Percentiles rank a stretch among this genome's conserved stretches.
These are phyloP conservation scores for Pterophyllum scalare DNA, from an alignment of 2,113 vertebrate species.

Conservation along the genomic window DNA sequence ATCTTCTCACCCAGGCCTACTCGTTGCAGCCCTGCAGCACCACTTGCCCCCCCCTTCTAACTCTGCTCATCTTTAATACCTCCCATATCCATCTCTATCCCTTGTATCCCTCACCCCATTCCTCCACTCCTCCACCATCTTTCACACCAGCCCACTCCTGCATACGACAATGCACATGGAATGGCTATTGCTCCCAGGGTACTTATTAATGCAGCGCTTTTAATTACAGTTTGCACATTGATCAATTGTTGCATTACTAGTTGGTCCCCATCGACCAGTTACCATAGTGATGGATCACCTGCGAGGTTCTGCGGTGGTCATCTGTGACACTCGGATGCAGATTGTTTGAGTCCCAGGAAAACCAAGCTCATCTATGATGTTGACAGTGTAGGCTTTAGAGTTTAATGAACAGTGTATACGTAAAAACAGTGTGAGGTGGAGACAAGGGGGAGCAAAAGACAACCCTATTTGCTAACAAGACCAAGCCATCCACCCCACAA, in stretches of 20 bases:
- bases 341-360: constrained; percentile 48
- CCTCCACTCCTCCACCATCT: constrained; percentile 26
- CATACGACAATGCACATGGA: constrained; percentile 21
- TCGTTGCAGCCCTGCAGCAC: constrained; percentile 59
- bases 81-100: constrained; percentile 60
- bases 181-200: constrained; percentile 64
- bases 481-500: constrained; percentile 21
- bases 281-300: constrained; percentile 72
- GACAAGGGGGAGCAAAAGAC: neutral
- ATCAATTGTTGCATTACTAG: constrained; percentile 71
- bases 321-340: constrained; percentile 61
- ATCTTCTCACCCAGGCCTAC: constrained; percentile 69
- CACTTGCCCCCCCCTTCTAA: constrained; percentile 27
- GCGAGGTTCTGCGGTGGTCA: constrained; percentile 48
- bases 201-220: constrained; percentile 71
- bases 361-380: constrained; percentile 52
- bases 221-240: constrained; percentile 77
- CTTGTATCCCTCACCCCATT: constrained; percentile 30
- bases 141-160: constrained; percentile 1
- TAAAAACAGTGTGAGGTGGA: constrained; percentile 26
- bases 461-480: constrained; percentile 34
- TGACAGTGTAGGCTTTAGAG: constrained; percentile 34
- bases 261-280: constrained; percentile 69
- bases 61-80: constrained; percentile 67
- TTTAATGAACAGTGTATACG: constrained; percentile 53